Base-by-base conservation (phyloP, 2,888 invertebrate species). In the Pseudeuparius sepicola region DNA sequence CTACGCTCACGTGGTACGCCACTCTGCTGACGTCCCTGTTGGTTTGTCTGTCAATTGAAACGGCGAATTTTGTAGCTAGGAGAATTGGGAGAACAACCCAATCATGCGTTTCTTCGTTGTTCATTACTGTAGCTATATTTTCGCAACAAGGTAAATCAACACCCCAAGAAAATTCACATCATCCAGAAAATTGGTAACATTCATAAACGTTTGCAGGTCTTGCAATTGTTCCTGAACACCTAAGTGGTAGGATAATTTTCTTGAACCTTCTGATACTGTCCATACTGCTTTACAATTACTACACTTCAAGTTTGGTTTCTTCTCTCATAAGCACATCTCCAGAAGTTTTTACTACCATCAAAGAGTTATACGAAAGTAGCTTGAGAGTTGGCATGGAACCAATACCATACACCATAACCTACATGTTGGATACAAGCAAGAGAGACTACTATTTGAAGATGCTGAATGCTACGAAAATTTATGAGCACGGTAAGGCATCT, bases 261-360 rank as follows among this genome's bases (percentile, higher is more conserved):
- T 41, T 60, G 6, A 45, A 44, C 14, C 43, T 57, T 4, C 46
- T 59, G 9, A 38, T 58, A 4, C 47, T 57, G 10, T 57, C 58
- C 5, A 46, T 70, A 1, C 52, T 73, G 9, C 56, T 70, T 3
- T 72, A 68, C 54, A 71, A 71, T 50, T 72, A 70, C 54, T 73
- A 72, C 52, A 72, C 72, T 1, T 71, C 71, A 28, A 71, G 71
- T 40, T 68, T 73, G 9, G 70, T 73, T 3, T 71, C 71, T 31
- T 70, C 70, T 53, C 53, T 72, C 3, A 56, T 73, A 17, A 70
- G 62, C 29, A 66, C 64, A 2, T 65, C 66, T 1, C 67, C 71
- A 0, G 61, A 64, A 3, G 63, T 66, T 24, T 63, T 72, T 36
- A 65, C 61, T 51, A 66, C 66, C 2, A 51, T 71, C 20, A 49